Base-by-base conservation (phyloP, 1,140 invertebrate genomes). In the Sycophaga agraensis region DNA sequence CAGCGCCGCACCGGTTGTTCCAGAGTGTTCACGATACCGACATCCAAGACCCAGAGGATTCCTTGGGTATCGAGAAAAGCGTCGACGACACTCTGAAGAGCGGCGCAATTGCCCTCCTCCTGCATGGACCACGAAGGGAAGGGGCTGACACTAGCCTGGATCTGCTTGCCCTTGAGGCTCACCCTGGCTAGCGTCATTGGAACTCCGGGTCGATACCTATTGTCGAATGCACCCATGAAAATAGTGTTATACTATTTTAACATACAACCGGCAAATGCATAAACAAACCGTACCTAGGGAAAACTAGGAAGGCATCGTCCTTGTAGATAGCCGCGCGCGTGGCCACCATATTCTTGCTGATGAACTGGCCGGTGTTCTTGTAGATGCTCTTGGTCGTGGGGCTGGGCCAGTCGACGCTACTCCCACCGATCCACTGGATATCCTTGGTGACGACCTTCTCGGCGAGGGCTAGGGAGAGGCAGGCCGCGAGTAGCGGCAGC, bases 31-130 rank as follows among this genome's bases (percentile, higher is more conserved):
- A 87, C 83, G 37, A 88, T 79, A 37, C 88, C 88, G 34, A 82
- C 81, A 66, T 90, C 88, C 53, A 90, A 74, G 1, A 84, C 81
- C 88, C 89, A 90, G 1, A 90, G 70, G n/a, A 86, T 82, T 59
- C 84, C 84, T 68, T 85, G 72, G 12, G 71, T 65, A 72, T 88
- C 86, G 17, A 88, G 61, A 45, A 75, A 79, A 4, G 87, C 70
- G 68, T 88, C 87, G 6, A 88, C 83, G 8, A 80, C 86, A 11
- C 80, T 86, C 63, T 87, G 86, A 3, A 88, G 66, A 0, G 84
- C 84, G 45, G 84, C 73, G 57, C 85, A 86, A 66, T 85, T 85
- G 17, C 85, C 84, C 69, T 87, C 86, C 63, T 87, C 85, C 68
- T 87, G 85, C n/a, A 84, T 74, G 6, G 79, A 69, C 86, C 85